phyloP scores from a whole-genome alignment of 2,888 invertebrate species.

The Spialia ferax region DNA sequence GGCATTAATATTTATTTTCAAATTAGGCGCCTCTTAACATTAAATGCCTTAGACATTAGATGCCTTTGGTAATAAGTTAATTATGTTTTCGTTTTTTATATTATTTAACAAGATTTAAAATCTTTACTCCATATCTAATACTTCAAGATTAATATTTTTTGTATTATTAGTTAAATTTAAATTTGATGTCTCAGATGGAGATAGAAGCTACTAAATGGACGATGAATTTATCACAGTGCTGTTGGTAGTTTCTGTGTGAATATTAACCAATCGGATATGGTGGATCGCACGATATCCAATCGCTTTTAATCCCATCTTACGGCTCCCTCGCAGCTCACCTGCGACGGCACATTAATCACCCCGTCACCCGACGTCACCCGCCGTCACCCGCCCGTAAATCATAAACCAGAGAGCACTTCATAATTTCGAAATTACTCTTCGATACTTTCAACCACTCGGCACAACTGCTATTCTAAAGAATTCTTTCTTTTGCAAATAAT shows the following conservation, averaged over 20 bases:
- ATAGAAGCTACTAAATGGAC: no score
- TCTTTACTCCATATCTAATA: no score
- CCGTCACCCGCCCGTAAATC: constrained; percentile 26
- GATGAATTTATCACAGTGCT: not conserved
- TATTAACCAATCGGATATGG: not conserved
- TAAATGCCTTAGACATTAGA: no score
- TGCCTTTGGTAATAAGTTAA: no score
- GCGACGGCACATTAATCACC: constrained; percentile 30
- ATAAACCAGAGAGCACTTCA: constrained; percentile 25
- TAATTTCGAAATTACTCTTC: constrained; percentile 8
- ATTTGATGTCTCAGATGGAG: no score
- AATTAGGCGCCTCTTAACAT: no score
- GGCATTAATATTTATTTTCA: no score
- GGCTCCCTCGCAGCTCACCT: constrained; percentile 19
- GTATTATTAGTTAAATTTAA: no score
- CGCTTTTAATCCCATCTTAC: not conserved
- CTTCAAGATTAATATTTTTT: no score
- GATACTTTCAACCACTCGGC: not conserved
- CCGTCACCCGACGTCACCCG: constrained; percentile 14
- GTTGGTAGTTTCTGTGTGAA: not conserved
- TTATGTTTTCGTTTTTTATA: no score
- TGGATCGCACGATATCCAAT: not conserved
- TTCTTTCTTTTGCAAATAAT: not conserved
- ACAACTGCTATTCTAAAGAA: not conserved
- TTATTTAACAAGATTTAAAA: no score